phyloP scores from a whole-genome alignment of 2,113 vertebrate genomes.

The Hemibates koningsi region DNA sequence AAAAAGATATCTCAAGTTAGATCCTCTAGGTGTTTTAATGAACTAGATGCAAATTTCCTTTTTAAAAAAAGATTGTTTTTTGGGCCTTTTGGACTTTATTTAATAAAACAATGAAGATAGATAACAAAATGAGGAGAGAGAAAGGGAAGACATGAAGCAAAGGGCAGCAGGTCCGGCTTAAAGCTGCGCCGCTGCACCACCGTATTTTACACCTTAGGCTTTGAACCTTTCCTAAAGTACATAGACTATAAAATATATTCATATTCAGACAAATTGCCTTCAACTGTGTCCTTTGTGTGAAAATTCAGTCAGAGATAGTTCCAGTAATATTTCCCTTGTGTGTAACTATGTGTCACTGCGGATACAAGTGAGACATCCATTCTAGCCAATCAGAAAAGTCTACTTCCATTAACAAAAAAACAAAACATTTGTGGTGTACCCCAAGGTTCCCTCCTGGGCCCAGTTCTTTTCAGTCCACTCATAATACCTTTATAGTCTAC shows the following conservation, averaged over 20 bases:
- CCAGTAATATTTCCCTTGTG: not conserved
- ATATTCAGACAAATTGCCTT: not conserved
- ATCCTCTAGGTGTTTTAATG: not conserved
- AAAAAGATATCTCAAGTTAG: not conserved
- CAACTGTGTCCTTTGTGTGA: not conserved
- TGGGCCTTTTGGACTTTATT: not conserved
- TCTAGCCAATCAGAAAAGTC: not conserved
- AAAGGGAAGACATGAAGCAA: not conserved
- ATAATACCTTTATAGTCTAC: not conserved
- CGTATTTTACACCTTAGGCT: not conserved
- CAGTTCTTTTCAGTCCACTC: not conserved
- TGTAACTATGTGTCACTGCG: not conserved
- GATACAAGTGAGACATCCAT: not conserved
- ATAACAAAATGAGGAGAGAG: not conserved
- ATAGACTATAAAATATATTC: not conserved
- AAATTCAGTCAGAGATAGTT: not conserved
- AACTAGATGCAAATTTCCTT: not conserved
- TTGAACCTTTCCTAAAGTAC: not conserved
- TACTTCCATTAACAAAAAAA: not conserved
- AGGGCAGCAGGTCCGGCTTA: not conserved
- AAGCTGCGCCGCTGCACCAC: not conserved
- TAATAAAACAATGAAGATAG: not conserved
- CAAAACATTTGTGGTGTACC: not conserved
- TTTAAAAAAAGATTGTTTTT: not conserved
- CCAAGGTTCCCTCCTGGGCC: not conserved